phyloP scores from a whole-genome alignment of 2,113 vertebrate species.

The Pluvianellus socialis region DNA sequence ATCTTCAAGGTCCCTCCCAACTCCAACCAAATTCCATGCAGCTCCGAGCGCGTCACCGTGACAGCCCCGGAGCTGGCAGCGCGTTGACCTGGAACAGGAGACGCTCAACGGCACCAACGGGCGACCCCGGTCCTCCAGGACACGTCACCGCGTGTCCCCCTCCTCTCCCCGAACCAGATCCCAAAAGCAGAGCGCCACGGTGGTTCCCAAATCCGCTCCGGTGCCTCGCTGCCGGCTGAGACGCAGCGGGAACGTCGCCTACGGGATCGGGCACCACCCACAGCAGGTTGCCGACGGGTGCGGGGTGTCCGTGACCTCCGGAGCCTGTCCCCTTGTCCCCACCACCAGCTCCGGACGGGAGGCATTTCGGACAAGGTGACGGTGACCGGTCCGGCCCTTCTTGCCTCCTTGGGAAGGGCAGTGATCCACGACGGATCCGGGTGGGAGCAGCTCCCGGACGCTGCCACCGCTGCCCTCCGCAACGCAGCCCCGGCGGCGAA shows the following conservation, averaged over 20 bases:
- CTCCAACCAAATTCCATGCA: not conserved
- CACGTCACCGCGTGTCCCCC: not conserved
- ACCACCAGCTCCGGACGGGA: fast-evolving
- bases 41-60: too few species aligned
- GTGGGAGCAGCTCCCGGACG: not conserved
- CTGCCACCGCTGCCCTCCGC: not conserved
- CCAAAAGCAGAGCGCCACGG: not conserved
- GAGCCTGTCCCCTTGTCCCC: not conserved
- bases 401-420: not conserved
- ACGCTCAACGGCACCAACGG: not conserved
- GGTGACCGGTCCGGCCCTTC: not conserved
- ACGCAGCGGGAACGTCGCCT: not conserved
- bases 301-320: not conserved
- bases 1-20: not conserved
- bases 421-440: too few species aligned
- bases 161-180: not conserved
- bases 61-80: not conserved
- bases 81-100: not conserved
- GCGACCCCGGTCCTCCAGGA: too few species aligned
- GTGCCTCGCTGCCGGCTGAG: not conserved
- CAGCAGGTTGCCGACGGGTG: too few species aligned
- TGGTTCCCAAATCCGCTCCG: not conserved
- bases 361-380: not conserved
- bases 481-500: not conserved
- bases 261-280: not conserved